Base-by-base conservation (phyloP, 2,888 invertebrate genomes). In the Oxyteleia sp. region DNA sequence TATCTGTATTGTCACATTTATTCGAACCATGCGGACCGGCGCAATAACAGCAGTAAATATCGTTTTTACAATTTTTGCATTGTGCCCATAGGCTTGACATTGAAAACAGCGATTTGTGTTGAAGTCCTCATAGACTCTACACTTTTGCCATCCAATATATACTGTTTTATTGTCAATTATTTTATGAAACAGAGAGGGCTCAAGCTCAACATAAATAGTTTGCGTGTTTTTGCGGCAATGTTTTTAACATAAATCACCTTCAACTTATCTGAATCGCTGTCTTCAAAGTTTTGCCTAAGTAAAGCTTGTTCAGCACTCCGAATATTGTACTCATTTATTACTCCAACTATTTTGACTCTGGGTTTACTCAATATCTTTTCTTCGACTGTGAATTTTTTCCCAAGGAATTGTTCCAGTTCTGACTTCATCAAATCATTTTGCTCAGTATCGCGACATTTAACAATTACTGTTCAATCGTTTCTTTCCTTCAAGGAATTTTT, bases 61-160 rank as follows among this genome's bases (percentile, higher is more conserved):
- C 26, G 13, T 51, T 51, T 2, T 8, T 11, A 8, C 26, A 51
- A 11, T 51, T 51, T 13, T 51, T 8, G 26, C 51, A 26, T 11
- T 51, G 7, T 51, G 51, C 0, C 51, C 51, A 13, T 51, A 51
- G 0, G 1, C 51, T 1, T 51, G 15, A 51, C 51, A 51, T 3
- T 51, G 15, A 29, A 26, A 51, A 13, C 51, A 51, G n/a, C 49
- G 49, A 49, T 15, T 49, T 15, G 23, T 15, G 15, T 23, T 23
- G 7, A 11, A 49, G 4, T 23, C 51, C 13, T 51, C 51, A 13
- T 13, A 51, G 0, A 26, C 7, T 51, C 11, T 15, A n/a, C 61
- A 61, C 13, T 11, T 61, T 16, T 61, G 61, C 61, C 61, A 61
- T 4, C 61, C 43, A 29, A 61, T 45, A 35, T 64, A 61, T 8